Evolutionary conservation across 2,888 invertebrate genomes (phyloP), one percentile per base, ranked within the genome.

Genomic region (Noctua comes): DNA sequence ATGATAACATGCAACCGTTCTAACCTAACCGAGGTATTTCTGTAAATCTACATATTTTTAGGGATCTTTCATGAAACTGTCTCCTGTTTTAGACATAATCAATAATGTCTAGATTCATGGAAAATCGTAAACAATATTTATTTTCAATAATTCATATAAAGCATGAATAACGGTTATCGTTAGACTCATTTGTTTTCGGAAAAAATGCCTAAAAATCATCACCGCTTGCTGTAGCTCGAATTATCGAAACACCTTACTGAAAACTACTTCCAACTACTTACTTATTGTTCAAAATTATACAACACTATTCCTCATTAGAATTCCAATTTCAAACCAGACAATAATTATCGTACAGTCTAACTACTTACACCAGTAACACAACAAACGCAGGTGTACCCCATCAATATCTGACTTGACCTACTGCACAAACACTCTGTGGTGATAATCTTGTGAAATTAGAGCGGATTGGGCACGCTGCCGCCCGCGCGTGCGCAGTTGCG

Each of bases 361-460:
- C 40, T 31, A 68, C 65, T 57, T 21, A 40, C 24, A 36, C 59
- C 57, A 73, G 73, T 68, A 83, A 65, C 48, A 54, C 62, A 57
- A 77, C 68, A n/a, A 65, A 46, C 13, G 59, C 82, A 88, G 85
- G 83, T 83, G 80, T 75, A 79, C 73, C 54, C 48, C 73, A 87
- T 87, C 82, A 76, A 83, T 80, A 77, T 54, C 59, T 11, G 43
- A 89, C 78, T 89, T 86, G 83, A 80, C 77, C 83, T 89, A 88
- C 89, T 88, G 89, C 82, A 76, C 82, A 76, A 68, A 80, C 46
- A 73, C 83, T 87, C 77, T 72, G 69, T 70, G 70, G 79, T 89
- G 82, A 76, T 69, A 62, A 79, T 82, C 91, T 96, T 96, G 95
- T 96, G 96, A 96, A 96, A 96, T 94, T 96, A 92, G 96, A 96